A percentile compares a stretch with the other conserved stretches of the same genome.
Conservation (phyloP, 1,140 invertebrate genomes). For the Pseudomyrmex pallidus region DNA sequence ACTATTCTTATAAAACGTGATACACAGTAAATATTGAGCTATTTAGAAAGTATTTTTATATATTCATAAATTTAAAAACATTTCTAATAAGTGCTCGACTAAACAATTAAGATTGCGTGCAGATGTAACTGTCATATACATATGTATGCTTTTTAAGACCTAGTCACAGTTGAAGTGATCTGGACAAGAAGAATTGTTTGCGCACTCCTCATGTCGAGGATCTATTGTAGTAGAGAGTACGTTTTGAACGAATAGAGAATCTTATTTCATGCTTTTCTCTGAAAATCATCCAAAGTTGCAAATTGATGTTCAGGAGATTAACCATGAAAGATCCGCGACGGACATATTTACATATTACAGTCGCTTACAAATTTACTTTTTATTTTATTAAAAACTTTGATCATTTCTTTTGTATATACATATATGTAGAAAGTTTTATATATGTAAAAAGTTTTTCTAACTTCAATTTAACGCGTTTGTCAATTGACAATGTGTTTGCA, state of each 20-base stretch:
- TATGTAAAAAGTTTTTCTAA: neutral
- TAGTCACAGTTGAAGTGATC: neutral
- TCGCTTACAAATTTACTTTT: no score
- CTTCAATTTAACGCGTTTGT: neutral
- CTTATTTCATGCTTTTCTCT: slow-evolving; percentile 28
- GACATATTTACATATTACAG: no score
- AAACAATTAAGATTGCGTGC: no score
- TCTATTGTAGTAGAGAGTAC: slow-evolving; percentile 33
- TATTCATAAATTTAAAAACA: no score
- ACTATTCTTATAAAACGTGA: no score
- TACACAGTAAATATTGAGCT: no score
- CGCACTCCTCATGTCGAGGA: neutral
- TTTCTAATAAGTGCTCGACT: no score
- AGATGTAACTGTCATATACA: no score
- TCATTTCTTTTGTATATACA: neutral
- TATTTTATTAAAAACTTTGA: no score
- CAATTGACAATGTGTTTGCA: neutral
- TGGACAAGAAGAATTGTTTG: neutral
- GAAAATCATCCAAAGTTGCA: slow-evolving; percentile 37
- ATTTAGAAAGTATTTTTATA: no score
- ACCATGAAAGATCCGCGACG: neutral
- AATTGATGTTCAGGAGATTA: neutral
- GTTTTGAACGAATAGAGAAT: slow-evolving; percentile 36
- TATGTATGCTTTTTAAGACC: no score
- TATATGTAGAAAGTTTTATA: neutral